Conservation (phyloP, 2,888 invertebrate species). For the Mylabris sibirica region DNA sequence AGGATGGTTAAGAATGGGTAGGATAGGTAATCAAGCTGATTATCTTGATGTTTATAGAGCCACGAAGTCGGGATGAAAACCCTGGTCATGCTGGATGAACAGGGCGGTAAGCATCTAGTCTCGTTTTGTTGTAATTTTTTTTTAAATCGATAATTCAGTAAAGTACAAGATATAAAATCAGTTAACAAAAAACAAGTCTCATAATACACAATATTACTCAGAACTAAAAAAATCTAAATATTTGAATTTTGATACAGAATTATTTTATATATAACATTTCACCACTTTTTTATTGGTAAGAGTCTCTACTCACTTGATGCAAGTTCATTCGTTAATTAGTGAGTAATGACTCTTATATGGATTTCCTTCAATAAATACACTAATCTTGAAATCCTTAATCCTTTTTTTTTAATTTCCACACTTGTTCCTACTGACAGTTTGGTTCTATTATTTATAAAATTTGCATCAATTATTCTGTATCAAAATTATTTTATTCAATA, state of each 20-base stretch:
- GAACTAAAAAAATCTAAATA: background rate
- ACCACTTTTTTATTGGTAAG: background rate
- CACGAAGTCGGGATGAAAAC: slow-evolving; percentile 99
- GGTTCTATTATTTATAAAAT: background rate
- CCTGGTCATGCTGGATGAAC: slow-evolving; percentile 99
- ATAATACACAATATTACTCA: slow-evolving; percentile 15
- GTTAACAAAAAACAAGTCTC: slow-evolving; percentile 35
- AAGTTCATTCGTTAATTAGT: background rate
- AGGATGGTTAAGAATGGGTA: slow-evolving; percentile 1
- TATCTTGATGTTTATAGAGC: slow-evolving; percentile 83
- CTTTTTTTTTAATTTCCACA: background rate
- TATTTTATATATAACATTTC: background rate
- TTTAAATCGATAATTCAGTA: slow-evolving; percentile 32
- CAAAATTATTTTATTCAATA: background rate
- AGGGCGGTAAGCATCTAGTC: slow-evolving; percentile 92
- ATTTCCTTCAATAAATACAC: background rate
- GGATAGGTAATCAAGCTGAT: slow-evolving; percentile 45
- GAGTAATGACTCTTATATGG: background rate
- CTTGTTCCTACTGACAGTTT: slow-evolving; percentile 7
- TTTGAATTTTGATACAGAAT: slow-evolving; percentile 9
- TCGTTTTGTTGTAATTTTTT: slow-evolving; percentile 44
- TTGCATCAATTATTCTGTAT: background rate
- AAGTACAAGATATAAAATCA: slow-evolving; percentile 28
- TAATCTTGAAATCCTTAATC: background rate
- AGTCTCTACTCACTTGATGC: background rate